Evolutionary conservation across 2,797 vertebrate species (phyloP), one percentile per base, ranked within the genome.

Genomic region (Enteromius argenteus): DNA sequence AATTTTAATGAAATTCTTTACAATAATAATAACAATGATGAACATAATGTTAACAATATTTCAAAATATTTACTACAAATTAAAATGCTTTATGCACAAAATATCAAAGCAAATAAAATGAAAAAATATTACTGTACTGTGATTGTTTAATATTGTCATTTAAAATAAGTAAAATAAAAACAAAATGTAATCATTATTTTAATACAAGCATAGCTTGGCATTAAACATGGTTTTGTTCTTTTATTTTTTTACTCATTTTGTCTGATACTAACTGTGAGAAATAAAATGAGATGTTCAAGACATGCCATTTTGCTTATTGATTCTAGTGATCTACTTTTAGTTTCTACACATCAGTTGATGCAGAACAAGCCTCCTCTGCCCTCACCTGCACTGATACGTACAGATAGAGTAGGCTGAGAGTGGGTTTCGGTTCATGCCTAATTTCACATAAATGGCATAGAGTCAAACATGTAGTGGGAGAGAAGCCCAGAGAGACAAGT

Each of bases 401-500:
- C 1, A 56, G 60, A 66, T 32, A 79, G 30, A 80, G 19, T n/a
- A 6, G 51, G 21, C 51, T 39, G 21, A 60, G 37, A 71, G 51
- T 44, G 10, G 42, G 7, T 44, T 32, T 72, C 17, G 2, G 23
- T 58, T 56, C 19, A 73, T 49, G 13, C 69, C 19, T 62, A 62
- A 64, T 81, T 72, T 60, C 71, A 81, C 79, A 44, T 23, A 46
- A 10, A 62, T 15, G 21, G 37, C 69, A 35, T 30, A 56, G 6
- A 80, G 32, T 23, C n/a, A 80, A 35, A 62, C 58, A n/a, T n/a
- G 44, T 32, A 32, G 53, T 17, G 39, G 5, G 58, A 51, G 30
- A 74, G 21, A 74, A 49, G 30, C 69, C 42, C 53, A 73, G 37
- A 60, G 39, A 67, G 19, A 32, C 9, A 27, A 60, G 30, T 67